phyloP scores from a whole-genome alignment of 2,113 vertebrate species.

The Oreochromis spilurus region DNA sequence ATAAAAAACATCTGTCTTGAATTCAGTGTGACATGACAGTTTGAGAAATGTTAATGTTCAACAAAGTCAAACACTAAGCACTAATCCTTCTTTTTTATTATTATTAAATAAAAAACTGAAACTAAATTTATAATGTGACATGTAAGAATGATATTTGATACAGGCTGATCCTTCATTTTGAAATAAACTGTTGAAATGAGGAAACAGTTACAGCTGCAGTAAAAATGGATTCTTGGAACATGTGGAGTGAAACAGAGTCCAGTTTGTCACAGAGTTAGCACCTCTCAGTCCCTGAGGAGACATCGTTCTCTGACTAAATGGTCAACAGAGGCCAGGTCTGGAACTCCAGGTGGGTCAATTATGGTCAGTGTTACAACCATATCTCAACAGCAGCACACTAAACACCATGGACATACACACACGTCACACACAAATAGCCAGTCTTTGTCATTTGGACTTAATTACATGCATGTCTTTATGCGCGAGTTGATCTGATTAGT shows the following conservation, averaged over 20 bases:
- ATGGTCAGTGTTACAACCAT: not conserved
- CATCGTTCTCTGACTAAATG: not conserved
- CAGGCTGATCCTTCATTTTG: not conserved
- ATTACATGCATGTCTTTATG: not conserved
- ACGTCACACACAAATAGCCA: not conserved
- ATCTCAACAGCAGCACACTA: not conserved
- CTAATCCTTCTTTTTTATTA: not conserved
- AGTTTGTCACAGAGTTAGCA: slow-evolving; percentile 39
- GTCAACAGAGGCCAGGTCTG: not conserved
- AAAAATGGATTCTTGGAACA: slow-evolving; percentile 5
- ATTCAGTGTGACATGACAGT: not conserved
- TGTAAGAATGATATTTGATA: not conserved
- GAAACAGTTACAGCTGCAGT: slow-evolving; percentile 33
- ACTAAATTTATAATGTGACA: not conserved
- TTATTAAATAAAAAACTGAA: not conserved
- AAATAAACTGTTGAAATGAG: slow-evolving; percentile 7
- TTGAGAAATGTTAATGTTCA: not conserved
- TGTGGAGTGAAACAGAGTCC: slow-evolving; percentile 35
- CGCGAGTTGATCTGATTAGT: not conserved
- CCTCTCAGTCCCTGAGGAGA: slow-evolving; percentile 36
- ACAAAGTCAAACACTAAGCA: not conserved
- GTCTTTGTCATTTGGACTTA: not conserved
- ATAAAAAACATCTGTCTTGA: not conserved
- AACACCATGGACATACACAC: not conserved
- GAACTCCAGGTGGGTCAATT: slow-evolving; percentile 7